Evolutionary conservation across 2,888 invertebrate species (phyloP).

Genomic region (Drosophila neutralis): DNA sequence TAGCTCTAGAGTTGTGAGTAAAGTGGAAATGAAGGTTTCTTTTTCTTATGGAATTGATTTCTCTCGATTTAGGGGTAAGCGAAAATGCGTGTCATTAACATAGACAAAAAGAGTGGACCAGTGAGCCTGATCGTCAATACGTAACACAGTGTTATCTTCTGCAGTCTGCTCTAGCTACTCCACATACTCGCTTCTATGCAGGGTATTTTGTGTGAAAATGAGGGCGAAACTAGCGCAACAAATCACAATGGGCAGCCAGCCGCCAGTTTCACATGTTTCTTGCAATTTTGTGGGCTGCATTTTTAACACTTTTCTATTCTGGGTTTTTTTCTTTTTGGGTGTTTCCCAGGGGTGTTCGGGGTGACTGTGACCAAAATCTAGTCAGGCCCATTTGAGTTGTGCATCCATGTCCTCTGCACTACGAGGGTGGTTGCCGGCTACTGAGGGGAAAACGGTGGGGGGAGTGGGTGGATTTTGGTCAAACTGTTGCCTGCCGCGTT

Average conservation of each 20-base stretch:
- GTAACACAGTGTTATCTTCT: neutral
- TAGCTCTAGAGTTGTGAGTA: neutral
- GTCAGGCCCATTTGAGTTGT: neutral
- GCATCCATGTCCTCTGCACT: neutral
- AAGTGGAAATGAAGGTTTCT: neutral
- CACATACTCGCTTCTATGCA: neutral
- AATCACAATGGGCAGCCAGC: slow-evolving; percentile 47
- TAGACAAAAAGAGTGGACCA: neutral
- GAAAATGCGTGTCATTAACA: too few relatives aligned
- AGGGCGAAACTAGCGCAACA: slow-evolving; percentile 33
- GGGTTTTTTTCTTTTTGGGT: neutral
- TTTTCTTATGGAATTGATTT: neutral
- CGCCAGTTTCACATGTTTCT: slow-evolving; percentile 3
- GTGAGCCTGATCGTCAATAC: neutral
- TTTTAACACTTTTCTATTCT: slow-evolving; percentile 67
- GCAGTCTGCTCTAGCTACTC: neutral
- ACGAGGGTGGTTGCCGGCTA: slow-evolving; percentile 6
- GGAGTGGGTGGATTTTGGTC: slow-evolving; percentile 13
- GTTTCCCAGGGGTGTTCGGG: slow-evolving; percentile 63
- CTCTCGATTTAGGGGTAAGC: neutral
- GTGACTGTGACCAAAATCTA: slow-evolving; percentile 6
- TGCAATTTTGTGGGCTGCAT: slow-evolving; percentile 51
- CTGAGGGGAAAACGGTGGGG: neutral
- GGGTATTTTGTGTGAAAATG: slow-evolving; percentile 3
- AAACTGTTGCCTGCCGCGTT: slow-evolving; percentile 45